These are phyloP conservation scores for Drosophila parvula DNA, from an alignment of 1,140 invertebrate species.

Conservation along the genomic window DNA sequence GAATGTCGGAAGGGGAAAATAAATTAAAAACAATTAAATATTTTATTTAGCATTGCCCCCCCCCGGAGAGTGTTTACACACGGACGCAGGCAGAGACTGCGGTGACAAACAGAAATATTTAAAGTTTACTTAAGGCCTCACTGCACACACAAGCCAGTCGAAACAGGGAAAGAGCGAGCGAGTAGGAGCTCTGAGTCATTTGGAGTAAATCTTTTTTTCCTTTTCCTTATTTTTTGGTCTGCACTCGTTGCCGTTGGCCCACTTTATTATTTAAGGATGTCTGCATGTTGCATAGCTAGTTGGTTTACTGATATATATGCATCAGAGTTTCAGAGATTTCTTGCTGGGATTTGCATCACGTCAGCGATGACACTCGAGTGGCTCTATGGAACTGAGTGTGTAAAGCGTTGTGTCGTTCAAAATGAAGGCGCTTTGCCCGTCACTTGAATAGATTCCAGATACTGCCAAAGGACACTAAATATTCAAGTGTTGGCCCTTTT, in stretches of 20 bases:
- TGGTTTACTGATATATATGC: constrained; percentile 35
- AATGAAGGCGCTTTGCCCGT: constrained; percentile 22
- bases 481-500: constrained; percentile 12
- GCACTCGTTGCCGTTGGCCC: constrained; percentile 18
- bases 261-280: constrained; percentile 58
- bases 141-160: constrained; percentile 4
- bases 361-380: constrained; percentile 39
- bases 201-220: constrained; percentile 36
- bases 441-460: constrained; percentile 38
- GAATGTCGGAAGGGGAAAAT: constrained; percentile 25
- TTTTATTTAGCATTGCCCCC: constrained; percentile 63
- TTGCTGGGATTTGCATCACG: constrained; percentile 38
- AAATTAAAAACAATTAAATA: constrained; percentile 79
- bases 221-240: constrained; percentile 4
- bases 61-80: constrained; percentile 41
- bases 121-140: constrained; percentile 31
- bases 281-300: constrained; percentile 42
- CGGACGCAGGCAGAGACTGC: constrained; percentile 9
- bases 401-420: constrained; percentile 29
- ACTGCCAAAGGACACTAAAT: constrained; percentile 10
- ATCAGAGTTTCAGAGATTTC: constrained; percentile 28
- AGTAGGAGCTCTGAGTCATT: constrained; percentile 8
- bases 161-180: not conserved
- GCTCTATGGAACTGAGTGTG: constrained; percentile 20
- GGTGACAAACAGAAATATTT: constrained; percentile 48